Conservation (phyloP, 2,113 vertebrate species). For the Sebastes schlegelii region DNA sequence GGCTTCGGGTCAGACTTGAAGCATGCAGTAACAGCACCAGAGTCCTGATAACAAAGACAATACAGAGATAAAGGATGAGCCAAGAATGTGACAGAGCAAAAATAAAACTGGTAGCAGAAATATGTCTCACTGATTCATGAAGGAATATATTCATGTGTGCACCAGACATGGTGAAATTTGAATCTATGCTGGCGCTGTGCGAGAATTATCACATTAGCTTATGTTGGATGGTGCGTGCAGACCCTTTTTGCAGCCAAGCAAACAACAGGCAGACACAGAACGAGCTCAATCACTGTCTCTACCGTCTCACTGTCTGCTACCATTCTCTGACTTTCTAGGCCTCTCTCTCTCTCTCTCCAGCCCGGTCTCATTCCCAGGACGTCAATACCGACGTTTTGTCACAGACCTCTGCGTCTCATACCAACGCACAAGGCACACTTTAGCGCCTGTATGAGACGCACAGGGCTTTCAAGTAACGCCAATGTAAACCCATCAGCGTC, state of each 20-base stretch:
- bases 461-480: background rate
- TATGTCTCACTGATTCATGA: constrained; percentile 38
- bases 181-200: constrained; percentile 14
- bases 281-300: background rate
- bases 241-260: background rate
- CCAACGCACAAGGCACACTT: background rate
- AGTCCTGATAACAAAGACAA: constrained; percentile 19
- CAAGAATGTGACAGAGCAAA: constrained; percentile 51
- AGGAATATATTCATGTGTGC: constrained; percentile 47
- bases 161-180: constrained; percentile 40
- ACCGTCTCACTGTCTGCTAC: background rate
- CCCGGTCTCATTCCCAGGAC: background rate
- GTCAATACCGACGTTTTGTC: background rate
- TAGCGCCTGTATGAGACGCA: background rate
- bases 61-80: constrained; percentile 20
- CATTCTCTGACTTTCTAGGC: background rate
- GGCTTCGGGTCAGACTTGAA: background rate
- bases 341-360: background rate
- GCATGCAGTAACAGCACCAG: background rate
- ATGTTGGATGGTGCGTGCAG: background rate
- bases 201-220: constrained; percentile 27
- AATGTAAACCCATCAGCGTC: background rate
- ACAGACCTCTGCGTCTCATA: background rate
- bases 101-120: constrained; percentile 30
- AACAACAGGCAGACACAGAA: constrained; percentile 12